A percentile compares a stretch with the other conserved stretches of the same genome.
Evolutionary conservation across 2,113 vertebrate species (phyloP).

Genomic region (Plecotus auritus): DNA sequence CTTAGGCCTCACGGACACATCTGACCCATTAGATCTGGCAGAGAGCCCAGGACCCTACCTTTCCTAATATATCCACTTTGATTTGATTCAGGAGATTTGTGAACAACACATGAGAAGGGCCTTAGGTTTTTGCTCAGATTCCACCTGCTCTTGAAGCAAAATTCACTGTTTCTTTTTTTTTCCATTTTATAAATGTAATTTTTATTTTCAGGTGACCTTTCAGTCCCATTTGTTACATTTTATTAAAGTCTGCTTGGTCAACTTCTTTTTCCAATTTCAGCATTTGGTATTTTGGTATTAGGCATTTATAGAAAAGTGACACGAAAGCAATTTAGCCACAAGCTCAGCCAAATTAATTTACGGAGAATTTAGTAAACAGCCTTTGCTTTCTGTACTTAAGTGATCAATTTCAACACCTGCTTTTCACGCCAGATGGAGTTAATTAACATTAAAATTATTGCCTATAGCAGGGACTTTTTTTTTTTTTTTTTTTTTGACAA

Average conservation of each 20-base stretch:
- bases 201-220: conserved; percentile 67
- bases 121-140: background rate
- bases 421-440: conserved; percentile 73
- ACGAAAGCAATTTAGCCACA: conserved; percentile 69
- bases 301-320: conserved; percentile 59
- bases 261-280: conserved; percentile 60
- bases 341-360: conserved; percentile 72
- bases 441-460: conserved; percentile 76
- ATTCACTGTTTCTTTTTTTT: background rate
- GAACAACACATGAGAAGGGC: background rate
- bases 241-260: conserved; percentile 62
- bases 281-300: conserved; percentile 62
- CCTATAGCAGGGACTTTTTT: conserved; percentile 53
- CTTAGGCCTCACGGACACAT: background rate
- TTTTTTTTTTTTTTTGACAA: conserved; percentile 59
- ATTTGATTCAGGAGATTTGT: conserved; percentile 27
- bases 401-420: conserved; percentile 74
- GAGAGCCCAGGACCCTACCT: background rate
- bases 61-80: background rate
- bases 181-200: conserved; percentile 42
- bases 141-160: conserved; percentile 23
- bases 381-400: conserved; percentile 72
- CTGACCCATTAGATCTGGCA: background rate
- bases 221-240: conserved; percentile 58
- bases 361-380: conserved; percentile 71